phyloP scores from a whole-genome alignment of 2,888 invertebrate genomes.

The Minunthozetes semirufus region DNA sequence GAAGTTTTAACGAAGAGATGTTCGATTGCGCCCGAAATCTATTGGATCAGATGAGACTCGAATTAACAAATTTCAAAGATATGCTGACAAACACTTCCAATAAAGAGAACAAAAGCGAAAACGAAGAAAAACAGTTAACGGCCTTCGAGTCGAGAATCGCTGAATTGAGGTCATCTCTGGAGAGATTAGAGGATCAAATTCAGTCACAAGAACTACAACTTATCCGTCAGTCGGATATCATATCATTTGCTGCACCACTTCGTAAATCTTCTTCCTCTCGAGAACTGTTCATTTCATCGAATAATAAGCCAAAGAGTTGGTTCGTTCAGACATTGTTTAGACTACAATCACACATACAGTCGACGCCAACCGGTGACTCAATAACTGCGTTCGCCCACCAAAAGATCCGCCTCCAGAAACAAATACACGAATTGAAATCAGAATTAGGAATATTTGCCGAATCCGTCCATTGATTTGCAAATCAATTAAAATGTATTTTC shows the following conservation, averaged over 20 bases:
- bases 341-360: conserved; percentile 27
- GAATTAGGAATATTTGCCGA: conserved; percentile 26
- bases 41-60: conserved; percentile 16
- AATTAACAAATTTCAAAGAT: conserved; percentile 6
- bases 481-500: too few relatives aligned
- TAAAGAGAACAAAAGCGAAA: background rate
- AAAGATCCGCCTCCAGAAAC: conserved; percentile 5
- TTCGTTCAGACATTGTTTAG: conserved; percentile 31
- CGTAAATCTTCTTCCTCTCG: conserved; percentile 23
- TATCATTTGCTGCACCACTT: conserved; percentile 4
- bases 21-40: conserved; percentile 17
- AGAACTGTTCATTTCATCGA: conserved; percentile 10
- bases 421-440: conserved; percentile 25
- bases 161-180: background rate
- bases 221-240: conserved; percentile 21
- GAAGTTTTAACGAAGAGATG: conserved; percentile 13
- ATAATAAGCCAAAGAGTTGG: conserved; percentile 27
- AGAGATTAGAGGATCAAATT: conserved; percentile 29
- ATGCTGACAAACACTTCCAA: conserved; percentile 11
- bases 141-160: conserved; percentile 20
- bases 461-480: conserved; percentile 24
- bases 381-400: conserved; percentile 6
- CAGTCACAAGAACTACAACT: conserved; percentile 30
- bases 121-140: conserved; percentile 11
- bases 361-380: conserved; percentile 3